Conservation (phyloP, 92 coral and sea anemone genomes). For the Heteractis magnifica region DNA sequence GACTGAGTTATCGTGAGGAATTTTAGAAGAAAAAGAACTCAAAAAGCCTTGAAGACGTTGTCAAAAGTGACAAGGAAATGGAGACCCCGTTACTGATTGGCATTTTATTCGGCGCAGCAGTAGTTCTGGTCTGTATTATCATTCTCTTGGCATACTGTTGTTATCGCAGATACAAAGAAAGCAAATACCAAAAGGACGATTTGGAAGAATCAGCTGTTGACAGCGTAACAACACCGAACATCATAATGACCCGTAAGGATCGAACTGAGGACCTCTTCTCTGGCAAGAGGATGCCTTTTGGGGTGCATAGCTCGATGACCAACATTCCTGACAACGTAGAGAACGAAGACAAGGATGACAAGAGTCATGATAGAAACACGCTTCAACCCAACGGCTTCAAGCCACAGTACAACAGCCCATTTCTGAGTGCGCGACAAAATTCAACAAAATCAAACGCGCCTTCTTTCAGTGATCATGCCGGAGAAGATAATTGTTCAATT, state of each 20-base stretch:
- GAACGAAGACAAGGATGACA: background rate
- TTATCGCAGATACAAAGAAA: constrained; percentile 1
- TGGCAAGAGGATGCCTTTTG: constrained; percentile 25
- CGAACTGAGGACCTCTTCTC: constrained; percentile 23
- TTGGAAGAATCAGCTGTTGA: background rate
- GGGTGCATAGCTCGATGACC: constrained; percentile 21
- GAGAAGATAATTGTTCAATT: background rate
- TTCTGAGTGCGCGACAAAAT: background rate
- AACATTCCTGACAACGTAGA: constrained; percentile 18
- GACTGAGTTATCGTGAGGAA: background rate
- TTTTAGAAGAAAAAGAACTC: background rate
- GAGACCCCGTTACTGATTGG: constrained; percentile 4
- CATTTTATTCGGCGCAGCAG: background rate
- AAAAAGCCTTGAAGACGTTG: background rate
- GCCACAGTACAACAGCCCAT: background rate
- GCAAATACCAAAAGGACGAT: background rate
- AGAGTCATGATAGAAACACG: background rate
- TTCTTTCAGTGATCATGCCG: constrained; percentile 21
- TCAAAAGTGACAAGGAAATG: background rate
- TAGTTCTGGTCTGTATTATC: background rate
- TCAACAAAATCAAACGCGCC: constrained; percentile 20
- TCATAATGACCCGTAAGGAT: constrained; percentile 22
- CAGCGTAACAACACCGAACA: background rate
- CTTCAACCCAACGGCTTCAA: background rate
- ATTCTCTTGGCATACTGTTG: constrained; percentile 13